Evolutionary conservation across 2,113 vertebrate genomes (phyloP).

Genomic region (Glaucomys volans): DNA sequence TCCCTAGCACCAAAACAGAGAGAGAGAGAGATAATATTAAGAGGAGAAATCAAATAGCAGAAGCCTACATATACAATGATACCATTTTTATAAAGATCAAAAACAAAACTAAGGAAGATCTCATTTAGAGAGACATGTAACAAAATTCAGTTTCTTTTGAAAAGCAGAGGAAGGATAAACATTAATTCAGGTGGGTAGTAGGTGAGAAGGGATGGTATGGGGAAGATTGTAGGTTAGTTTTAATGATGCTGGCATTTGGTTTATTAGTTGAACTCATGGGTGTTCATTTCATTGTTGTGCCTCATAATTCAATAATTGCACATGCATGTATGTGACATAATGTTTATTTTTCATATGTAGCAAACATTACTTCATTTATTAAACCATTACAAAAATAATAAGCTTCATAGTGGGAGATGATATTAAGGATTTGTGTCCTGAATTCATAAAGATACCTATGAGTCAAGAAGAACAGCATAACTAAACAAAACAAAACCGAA

Average conservation of each 20-base stretch:
- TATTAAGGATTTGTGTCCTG: constrained; percentile 3
- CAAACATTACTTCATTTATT: constrained; percentile 19
- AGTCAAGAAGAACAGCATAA: background rate
- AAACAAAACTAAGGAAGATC: background rate
- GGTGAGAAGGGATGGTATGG: background rate
- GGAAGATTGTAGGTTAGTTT: background rate
- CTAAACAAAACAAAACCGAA: background rate
- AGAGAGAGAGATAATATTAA: background rate
- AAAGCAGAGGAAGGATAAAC: constrained; percentile 1
- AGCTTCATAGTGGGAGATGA: background rate
- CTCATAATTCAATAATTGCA: background rate
- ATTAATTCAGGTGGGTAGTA: background rate
- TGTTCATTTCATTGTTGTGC: constrained; percentile 23
- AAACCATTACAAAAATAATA: constrained; percentile 5
- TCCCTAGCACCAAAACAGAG: background rate
- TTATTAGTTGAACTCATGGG: background rate
- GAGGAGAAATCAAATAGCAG: background rate
- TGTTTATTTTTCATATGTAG: background rate
- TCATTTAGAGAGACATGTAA: background rate
- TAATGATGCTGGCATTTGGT: background rate
- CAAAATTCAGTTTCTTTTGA: background rate
- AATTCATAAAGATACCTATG: background rate
- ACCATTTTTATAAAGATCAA: constrained; percentile 12
- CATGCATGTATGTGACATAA: background rate
- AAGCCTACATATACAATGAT: background rate